Base-by-base conservation (phyloP, 1,140 invertebrate species). In the Ditylenchus dipsaci region DNA sequence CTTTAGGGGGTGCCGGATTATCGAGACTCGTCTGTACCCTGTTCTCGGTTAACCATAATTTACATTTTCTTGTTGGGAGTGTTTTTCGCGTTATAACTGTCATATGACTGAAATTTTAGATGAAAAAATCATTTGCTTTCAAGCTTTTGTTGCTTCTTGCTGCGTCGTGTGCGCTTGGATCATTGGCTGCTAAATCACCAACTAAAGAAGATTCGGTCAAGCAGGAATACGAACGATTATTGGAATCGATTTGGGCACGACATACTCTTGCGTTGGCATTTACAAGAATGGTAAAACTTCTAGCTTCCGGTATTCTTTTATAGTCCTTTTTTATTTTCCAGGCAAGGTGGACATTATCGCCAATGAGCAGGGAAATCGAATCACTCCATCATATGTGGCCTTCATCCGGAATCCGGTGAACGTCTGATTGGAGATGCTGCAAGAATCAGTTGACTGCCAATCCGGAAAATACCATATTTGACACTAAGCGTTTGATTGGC, bases 311-410 rank as follows among this genome's bases (percentile, higher is more conserved):
- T 38, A 38, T 11, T 11, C 33, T n/a, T n/a, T n/a, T n/a, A 38
- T 38, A 38, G 11, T 11, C 33, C 33, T 38, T 11, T 38, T 38
- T 11, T 38, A 38, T 38, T 38, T 38, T 5, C n/a, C n/a, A 38
- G 33, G 33, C 80, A 95, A 94, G 85, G 93, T 96, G 61, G 93
- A 96, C 87, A 95, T 96, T 82, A 95, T 96, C 84, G 92, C 93
- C 76, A 96, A 96, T 83, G 93, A 95, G 85, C 93, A 97, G 84
- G 79, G 92, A 45, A 92, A 93, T 82, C 86, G 91, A 67, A 93
- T 91, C 15, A 92, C 91, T 11, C 90, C 91, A 0, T 89, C 89
- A 63, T 92, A 91, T 82, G 91, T 93, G 15, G 91, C 91, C 3
- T 94, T 94, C 83, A 92, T 88, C 0, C 91, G 92, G 88, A 88